Evolutionary conservation across 2,888 invertebrate genomes (phyloP).

Genomic region (Oligia latruncula): DNA sequence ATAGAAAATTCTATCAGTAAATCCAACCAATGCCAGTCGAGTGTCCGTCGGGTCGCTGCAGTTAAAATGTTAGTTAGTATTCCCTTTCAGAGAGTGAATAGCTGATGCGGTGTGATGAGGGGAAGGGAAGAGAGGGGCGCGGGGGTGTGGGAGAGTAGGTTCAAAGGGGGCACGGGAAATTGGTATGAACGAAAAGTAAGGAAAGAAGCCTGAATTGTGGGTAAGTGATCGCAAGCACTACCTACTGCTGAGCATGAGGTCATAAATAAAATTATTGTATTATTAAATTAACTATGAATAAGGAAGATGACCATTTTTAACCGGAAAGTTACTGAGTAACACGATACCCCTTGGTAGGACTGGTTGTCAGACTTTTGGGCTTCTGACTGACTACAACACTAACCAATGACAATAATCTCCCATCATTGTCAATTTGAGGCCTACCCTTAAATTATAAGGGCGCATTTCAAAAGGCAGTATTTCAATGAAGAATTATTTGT

Average conservation of each 20-base stretch:
- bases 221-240: too few relatives aligned
- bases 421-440: not conserved
- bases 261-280: too few relatives aligned
- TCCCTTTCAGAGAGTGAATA: constrained; percentile 38
- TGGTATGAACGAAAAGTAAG: not conserved
- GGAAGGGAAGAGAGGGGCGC: not conserved
- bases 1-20: constrained; percentile 8
- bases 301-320: too few relatives aligned
- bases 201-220: not conserved
- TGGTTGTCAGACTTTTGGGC: too few relatives aligned
- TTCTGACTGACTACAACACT: too few relatives aligned
- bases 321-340: too few relatives aligned
- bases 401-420: not conserved
- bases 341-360: too few relatives aligned
- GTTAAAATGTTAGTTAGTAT: constrained; percentile 32
- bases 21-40: not conserved
- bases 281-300: too few relatives aligned
- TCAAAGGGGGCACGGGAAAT: not conserved
- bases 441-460: not conserved
- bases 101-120: constrained; percentile 2
- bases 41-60: not conserved
- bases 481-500: not conserved
- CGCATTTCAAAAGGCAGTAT: not conserved
- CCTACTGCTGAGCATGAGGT: too few relatives aligned
- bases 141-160: too few relatives aligned